Conservation (phyloP, 1,140 invertebrate genomes). For the Aplysia californica region DNA sequence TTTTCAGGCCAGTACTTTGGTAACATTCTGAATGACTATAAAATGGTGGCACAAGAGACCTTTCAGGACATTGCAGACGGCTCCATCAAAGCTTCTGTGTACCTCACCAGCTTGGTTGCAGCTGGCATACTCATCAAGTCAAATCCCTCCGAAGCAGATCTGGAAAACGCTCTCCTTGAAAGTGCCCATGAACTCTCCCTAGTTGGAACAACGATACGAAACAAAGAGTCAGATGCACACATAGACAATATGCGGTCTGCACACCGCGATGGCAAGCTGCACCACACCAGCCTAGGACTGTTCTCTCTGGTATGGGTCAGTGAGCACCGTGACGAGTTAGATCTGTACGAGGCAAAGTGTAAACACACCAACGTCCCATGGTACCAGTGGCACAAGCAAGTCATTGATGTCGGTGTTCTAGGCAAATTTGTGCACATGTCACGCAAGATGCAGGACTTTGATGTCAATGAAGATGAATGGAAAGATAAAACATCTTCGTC, state of each 20-base stretch:
- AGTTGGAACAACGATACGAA: conserved; percentile 76
- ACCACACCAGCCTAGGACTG: conserved; percentile 77
- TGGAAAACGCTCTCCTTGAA: conserved; percentile 72
- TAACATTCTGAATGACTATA: conserved; percentile 65
- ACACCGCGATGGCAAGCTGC: conserved; percentile 76
- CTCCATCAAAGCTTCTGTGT: conserved; percentile 61
- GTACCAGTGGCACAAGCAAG: conserved; percentile 67
- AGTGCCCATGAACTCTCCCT: conserved; percentile 74
- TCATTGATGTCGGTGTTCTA: conserved; percentile 83
- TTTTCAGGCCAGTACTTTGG: conserved; percentile 56
- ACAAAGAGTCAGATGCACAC: conserved; percentile 70
- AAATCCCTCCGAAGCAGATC: conserved; percentile 77
- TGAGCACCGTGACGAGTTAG: conserved; percentile 75
- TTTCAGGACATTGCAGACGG: conserved; percentile 54
- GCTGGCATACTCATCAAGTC: conserved; percentile 50
- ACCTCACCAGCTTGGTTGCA: conserved; percentile 43
- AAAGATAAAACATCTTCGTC: no score
- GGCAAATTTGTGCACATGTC: conserved; percentile 80
- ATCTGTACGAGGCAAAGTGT: conserved; percentile 79
- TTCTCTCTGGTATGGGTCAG: conserved; percentile 81
- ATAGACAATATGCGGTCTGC: conserved; percentile 72
- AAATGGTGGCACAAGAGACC: conserved; percentile 63
- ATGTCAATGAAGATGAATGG: conserved; percentile 76
- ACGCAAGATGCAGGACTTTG: conserved; percentile 81
- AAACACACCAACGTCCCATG: conserved; percentile 73